These are phyloP conservation scores for Nymphalis c-album DNA, from an alignment of 2,888 invertebrate genomes.

Conservation along the genomic window DNA sequence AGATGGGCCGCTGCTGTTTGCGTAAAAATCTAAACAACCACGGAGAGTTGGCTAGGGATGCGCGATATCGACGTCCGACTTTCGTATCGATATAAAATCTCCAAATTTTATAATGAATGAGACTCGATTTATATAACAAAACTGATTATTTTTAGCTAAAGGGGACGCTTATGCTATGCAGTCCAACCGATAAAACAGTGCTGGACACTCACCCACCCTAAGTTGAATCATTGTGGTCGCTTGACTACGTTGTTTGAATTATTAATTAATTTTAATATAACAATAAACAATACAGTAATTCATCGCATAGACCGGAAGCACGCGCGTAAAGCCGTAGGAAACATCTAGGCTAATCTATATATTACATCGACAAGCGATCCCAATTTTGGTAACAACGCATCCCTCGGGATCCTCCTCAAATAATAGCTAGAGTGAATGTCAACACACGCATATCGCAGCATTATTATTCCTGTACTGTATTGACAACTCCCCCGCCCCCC, in stretches of 20 bases:
- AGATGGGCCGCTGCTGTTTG: slow-evolving; percentile 71
- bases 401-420: slow-evolving; percentile 67
- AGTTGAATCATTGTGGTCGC: too few species aligned
- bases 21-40: slow-evolving; percentile 78
- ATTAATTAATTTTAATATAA: too few species aligned
- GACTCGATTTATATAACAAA: neutral
- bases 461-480: slow-evolving; percentile 61
- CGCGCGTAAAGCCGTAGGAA: too few species aligned
- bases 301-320: too few species aligned
- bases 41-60: slow-evolving; percentile 49
- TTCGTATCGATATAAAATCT: slow-evolving; percentile 5
- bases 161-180: too few species aligned
- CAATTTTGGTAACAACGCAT: slow-evolving; percentile 29
- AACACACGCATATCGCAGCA: slow-evolving; percentile 66
- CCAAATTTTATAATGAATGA: neutral
- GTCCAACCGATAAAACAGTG: too few species aligned
- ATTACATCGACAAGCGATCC: slow-evolving; percentile 25
- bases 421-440: slow-evolving; percentile 78
- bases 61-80: slow-evolving; percentile 41
- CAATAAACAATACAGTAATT: too few species aligned
- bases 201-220: too few species aligned
- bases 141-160: too few species aligned
- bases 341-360: neutral
- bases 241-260: too few species aligned
- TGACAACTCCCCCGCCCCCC: slow-evolving; percentile 32